Evolutionary conservation across 1,140 invertebrate species (phyloP), one percentile per base, ranked within the genome.

Genomic region (Drosophila prosaltans): DNA sequence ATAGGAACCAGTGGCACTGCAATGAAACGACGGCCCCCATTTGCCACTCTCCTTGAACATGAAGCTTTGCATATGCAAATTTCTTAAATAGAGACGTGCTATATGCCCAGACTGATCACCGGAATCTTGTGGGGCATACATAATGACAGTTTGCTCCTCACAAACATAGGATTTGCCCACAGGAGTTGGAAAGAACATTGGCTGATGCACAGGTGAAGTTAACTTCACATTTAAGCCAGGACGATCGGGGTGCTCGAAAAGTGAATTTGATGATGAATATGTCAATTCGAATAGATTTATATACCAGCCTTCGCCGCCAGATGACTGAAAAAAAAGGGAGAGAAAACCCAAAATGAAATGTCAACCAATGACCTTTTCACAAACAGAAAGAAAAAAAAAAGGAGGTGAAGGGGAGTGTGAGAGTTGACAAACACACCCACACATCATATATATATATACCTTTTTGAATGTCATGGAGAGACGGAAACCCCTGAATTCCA

Each of bases 301-400:
- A 82, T 97, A 97, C 96, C 96, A 97, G 73, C 96, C 94, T 90
- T 97, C 97, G 5, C 96, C 96, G 10, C 96, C 96, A 11, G 96
- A 96, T 26, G 91, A 91, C 91, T 43, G 95, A 41, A 24, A 36
- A 30, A 26, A 28, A 8, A 54, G 62, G 48, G 26, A 61, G 10
- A 32, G 9, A 48, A 58, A 28, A 2, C 21, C 30, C 30, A 0
- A 57, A 55, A 64, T 64, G 0, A 21, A 30, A 64, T 11, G 41
- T 45, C 45, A 51, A 51, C 24, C 8, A 51, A 24, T 77, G 66
- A 74, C 77, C 62, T 80, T 72, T 68, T n/a, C 72, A 41, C 21
- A 5, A 11, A 39, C 36, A 43, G n/a, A 21, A 26, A 32, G 66
- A 40, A 58, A 62, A 32, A 62, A 58, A 55, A 21, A 7, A 21